A percentile compares a stretch with the other conserved stretches of the same genome.
Evolutionary conservation across 1,140 invertebrate genomes (phyloP).

Genomic region (Drosophila lacertosa): DNA sequence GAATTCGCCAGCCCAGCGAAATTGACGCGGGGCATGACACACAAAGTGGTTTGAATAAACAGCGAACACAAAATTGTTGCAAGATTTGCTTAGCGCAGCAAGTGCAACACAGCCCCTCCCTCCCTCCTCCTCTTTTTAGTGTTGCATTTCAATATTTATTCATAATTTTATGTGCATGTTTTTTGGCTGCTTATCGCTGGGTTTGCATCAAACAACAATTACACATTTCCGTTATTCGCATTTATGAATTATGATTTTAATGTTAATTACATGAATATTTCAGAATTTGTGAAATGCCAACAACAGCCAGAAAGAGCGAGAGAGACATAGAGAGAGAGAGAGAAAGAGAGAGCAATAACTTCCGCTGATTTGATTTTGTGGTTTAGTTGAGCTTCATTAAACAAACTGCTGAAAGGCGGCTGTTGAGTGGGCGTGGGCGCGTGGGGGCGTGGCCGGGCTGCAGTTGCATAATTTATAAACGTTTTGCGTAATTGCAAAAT

Average conservation of each 20-base stretch:
- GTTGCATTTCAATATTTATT: conserved; percentile 31
- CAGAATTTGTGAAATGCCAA: conserved; percentile 30
- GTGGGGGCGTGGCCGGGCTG: conserved; percentile 34
- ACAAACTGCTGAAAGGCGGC: conserved; percentile 36
- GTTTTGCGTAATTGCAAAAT: conserved; percentile 76
- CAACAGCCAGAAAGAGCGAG: conserved; percentile 18
- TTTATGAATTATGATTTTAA: conserved; percentile 73
- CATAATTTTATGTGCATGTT: conserved; percentile 39
- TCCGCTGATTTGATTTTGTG: conserved; percentile 79
- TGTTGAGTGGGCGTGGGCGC: no score
- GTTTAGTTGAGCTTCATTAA: conserved; percentile 73
- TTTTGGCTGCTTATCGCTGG: conserved; percentile 34
- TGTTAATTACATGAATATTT: conserved; percentile 79
- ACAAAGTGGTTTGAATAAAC: conserved; percentile 17
- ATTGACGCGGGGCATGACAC: background rate
- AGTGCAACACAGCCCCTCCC: background rate
- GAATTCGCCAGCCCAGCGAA: conserved; percentile 3
- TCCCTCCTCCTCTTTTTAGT: background rate
- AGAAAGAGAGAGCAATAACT: conserved; percentile 36
- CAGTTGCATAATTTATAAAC: conserved; percentile 78
- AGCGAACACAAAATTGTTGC: conserved; percentile 16
- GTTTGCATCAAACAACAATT: conserved; percentile 53
- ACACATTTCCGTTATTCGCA: conserved; percentile 59
- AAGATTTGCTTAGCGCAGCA: conserved; percentile 18
- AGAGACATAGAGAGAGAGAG: background rate